These are phyloP conservation scores for Drosophila phalerata DNA, from an alignment of 2,888 invertebrate genomes.

Conservation along the genomic window DNA sequence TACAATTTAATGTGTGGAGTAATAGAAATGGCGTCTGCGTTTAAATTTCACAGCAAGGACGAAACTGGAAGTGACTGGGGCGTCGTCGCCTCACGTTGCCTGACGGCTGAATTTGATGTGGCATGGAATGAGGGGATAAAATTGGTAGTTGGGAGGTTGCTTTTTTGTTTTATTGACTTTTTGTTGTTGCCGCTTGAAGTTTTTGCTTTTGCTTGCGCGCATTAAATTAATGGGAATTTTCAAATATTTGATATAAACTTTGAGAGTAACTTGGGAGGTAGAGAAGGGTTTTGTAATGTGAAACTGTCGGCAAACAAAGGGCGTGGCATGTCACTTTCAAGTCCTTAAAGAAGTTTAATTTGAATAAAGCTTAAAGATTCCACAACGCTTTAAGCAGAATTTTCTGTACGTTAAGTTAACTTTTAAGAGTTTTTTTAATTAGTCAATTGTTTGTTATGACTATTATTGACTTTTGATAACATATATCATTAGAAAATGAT, in stretches of 20 bases:
- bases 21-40: constrained; percentile 80
- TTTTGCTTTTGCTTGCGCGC: constrained; percentile 37
- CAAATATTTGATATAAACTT: constrained; percentile 55
- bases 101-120: not conserved
- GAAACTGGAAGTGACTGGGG: constrained; percentile 53
- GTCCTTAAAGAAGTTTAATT: constrained; percentile 15
- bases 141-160: not conserved
- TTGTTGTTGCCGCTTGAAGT: constrained; percentile 37
- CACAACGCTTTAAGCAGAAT: constrained; percentile 22
- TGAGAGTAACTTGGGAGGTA: not conserved
- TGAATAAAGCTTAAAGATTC: constrained; percentile 29
- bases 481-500: no score
- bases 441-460: not conserved
- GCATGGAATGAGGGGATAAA: not conserved
- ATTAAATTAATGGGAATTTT: constrained; percentile 77
- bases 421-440: not conserved
- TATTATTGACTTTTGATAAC: no score
- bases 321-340: constrained; percentile 36
- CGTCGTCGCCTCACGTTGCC: constrained; percentile 35
- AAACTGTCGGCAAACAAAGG: constrained; percentile 27
- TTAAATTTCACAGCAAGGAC: constrained; percentile 74
- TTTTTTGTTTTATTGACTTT: constrained; percentile 40
- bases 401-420: not conserved
- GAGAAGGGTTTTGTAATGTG: constrained; percentile 29
- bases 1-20: constrained; percentile 77